Percentiles rank a stretch among this genome's conserved stretches.
phyloP scores from a whole-genome alignment of 2,888 invertebrate species.

The Crocallis elinguaria region DNA sequence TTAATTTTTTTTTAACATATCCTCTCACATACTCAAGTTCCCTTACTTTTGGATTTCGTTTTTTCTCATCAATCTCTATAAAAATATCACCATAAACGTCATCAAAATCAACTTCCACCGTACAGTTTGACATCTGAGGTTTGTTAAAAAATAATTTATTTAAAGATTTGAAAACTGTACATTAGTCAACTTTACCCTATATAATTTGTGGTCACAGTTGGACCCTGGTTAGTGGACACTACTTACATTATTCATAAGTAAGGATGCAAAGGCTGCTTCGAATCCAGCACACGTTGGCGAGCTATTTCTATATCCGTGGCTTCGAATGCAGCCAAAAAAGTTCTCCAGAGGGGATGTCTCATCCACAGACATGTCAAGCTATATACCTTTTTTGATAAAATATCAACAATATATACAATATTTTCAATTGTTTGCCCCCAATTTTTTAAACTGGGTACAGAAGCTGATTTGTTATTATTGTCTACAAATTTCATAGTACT shows the following conservation, averaged over 20 bases:
- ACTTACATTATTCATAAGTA: constrained; percentile 21
- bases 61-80: background rate
- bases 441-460: background rate
- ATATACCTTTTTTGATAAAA: background rate
- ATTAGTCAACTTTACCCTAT: too few species aligned
- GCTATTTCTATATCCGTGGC: constrained; percentile 14
- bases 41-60: background rate
- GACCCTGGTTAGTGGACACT: constrained; percentile 33
- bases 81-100: background rate
- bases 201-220: too few species aligned
- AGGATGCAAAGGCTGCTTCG: constrained; percentile 10
- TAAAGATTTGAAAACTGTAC: too few species aligned
- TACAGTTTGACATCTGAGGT: background rate
- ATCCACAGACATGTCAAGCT: constrained; percentile 12
- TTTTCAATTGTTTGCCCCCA: background rate
- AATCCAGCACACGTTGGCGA: constrained; percentile 11
- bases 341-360: constrained; percentile 9
- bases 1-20: background rate
- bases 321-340: constrained; percentile 13
- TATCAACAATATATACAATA: background rate
- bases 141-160: background rate
- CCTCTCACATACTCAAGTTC: background rate
- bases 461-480: background rate
- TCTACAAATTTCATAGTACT: background rate
- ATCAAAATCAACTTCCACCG: background rate